Base-by-base conservation (phyloP, 2,113 vertebrate genomes). In the Collichthys lucidus region DNA sequence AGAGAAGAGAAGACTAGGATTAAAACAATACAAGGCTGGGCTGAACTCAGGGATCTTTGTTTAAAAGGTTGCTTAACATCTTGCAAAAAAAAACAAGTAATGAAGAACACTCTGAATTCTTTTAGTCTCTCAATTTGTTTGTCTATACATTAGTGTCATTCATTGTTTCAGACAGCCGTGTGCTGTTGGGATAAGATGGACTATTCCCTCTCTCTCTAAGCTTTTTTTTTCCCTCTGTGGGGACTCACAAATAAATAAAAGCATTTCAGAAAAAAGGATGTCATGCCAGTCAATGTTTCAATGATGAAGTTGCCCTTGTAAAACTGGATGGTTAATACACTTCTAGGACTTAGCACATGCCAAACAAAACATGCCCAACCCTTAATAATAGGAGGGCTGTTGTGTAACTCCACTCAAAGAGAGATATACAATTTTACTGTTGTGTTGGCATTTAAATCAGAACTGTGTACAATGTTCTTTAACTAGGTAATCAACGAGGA, bases 1-100 rank as follows among this genome's bases (percentile, higher is more conserved):
- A 88, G 70, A 95, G 76, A 71, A 88, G 71, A 86, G 66, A 89
- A 9, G 52, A 64, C 42, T 2, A 26, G 1, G 19, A 56, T 85
- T 92, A 84, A 61, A 64, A 86, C 46, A 55, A 47, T 2, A 42
- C 24, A 29, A 4, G 22, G 8, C 47, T 19, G 19, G 9, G 8
- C 46, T 59, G 26, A 67, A 55, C 24, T 59, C 12, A 65, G 20
- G 22, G 8, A 64, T 57, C 9, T 74, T 66, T 44, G 17, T 60
- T 77, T 24, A 71, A 78, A 78, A 42, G 9, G 7, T 49, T 57
- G 22, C 40, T 12, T 6, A 78, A 80, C 15, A 74, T 19, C 7
- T 57, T 11, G 0, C 26, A 56, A 61, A 9, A 61, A 9, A 9
- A 72, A 59, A 73, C 12, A 42, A 8, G 14, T n/a, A 22, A 60